A percentile compares a stretch with the other conserved stretches of the same genome.
Conservation (phyloP, 2,888 invertebrate species). For the Formica aserva region DNA sequence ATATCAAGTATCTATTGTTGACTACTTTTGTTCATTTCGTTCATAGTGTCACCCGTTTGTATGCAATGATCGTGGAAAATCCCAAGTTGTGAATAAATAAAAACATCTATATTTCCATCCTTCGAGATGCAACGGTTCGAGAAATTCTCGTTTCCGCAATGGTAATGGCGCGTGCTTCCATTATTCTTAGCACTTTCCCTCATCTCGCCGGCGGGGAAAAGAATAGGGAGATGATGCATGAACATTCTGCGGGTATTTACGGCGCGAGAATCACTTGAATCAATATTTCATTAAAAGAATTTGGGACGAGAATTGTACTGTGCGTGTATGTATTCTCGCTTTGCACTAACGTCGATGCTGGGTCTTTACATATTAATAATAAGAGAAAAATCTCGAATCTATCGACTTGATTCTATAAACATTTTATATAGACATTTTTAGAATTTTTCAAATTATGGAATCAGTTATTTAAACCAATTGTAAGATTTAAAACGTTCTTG, state of each 20-base stretch:
- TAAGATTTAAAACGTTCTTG: background rate
- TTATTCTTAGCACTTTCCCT: conserved; percentile 47
- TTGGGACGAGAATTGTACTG: background rate
- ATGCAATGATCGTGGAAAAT: background rate
- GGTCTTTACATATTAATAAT: background rate
- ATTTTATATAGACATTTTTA: background rate
- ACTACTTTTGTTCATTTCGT: background rate
- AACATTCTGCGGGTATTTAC: conserved; percentile 39
- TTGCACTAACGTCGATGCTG: background rate
- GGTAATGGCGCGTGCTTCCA: conserved; percentile 51
- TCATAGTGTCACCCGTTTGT: background rate
- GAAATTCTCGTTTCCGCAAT: conserved; percentile 45
- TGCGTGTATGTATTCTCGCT: background rate
- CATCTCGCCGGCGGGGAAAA: conserved; percentile 20
- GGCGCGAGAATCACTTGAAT: conserved; percentile 34
- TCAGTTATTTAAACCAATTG: background rate
- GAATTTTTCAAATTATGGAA: background rate
- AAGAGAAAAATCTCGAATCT: background rate
- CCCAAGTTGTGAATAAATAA: conserved; percentile 26
- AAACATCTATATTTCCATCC: conserved; percentile 33
- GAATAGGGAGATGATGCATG: conserved; percentile 16
- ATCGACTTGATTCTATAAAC: background rate
- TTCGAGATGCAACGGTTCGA: conserved; percentile 29
- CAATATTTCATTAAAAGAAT: conserved; percentile 47
- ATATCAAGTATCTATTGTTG: background rate